phyloP scores from a whole-genome alignment of 2,888 invertebrate genomes.

The Eulithis prunata region DNA sequence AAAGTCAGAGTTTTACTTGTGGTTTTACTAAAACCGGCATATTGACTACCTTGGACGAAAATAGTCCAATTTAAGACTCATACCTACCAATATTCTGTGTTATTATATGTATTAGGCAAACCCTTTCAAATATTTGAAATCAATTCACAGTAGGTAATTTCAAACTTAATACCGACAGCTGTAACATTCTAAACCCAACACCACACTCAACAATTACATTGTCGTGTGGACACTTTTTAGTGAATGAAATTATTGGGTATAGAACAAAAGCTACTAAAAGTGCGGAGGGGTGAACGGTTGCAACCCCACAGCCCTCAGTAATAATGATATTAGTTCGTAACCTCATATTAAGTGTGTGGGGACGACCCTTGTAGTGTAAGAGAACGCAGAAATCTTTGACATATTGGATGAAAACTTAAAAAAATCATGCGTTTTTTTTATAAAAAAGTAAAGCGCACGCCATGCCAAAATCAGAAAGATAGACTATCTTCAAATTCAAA shows the following conservation, averaged over 20 bases:
- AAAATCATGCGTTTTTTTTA: no score
- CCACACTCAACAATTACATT: conserved; percentile 41
- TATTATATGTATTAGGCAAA: not conserved
- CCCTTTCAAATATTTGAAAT: not conserved
- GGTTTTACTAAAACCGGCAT: no score
- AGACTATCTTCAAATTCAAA: no score
- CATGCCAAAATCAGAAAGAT: no score
- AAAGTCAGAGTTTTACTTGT: not conserved
- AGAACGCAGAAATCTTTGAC: conserved; percentile 1
- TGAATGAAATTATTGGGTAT: conserved; percentile 61
- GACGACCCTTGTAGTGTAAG: conserved; percentile 36
- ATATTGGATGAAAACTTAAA: not conserved
- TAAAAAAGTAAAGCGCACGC: no score
- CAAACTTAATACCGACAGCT: conserved; percentile 40
- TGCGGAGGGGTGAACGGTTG: conserved; percentile 52
- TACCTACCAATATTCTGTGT: no score
- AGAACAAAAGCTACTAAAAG: conserved; percentile 64
- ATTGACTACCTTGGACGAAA: no score
- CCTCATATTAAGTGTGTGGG: conserved; percentile 65
- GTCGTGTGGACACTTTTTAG: conserved; percentile 49
- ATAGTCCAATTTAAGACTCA: no score
- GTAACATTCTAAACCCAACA: conserved; percentile 43
- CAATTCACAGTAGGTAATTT: conserved; percentile 14
- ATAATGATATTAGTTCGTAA: conserved; percentile 77
- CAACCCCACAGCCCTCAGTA: conserved; percentile 54